Evolutionary conservation across 2,888 invertebrate species (phyloP).

Genomic region (Mesochorus sp.): DNA sequence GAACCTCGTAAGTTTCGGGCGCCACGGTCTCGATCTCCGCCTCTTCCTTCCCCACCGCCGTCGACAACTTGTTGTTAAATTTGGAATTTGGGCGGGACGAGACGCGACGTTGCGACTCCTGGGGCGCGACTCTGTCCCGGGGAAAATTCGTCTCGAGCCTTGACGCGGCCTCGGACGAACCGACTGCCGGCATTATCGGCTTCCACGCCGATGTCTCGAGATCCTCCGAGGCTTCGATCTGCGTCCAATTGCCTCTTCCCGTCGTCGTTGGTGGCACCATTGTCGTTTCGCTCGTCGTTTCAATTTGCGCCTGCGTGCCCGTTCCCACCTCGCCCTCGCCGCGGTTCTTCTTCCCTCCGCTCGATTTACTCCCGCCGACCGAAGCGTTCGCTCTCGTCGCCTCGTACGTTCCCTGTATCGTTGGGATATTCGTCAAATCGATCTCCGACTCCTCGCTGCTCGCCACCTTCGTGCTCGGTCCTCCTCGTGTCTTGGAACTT

Average conservation of each 20-base stretch:
- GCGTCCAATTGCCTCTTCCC: too few relatives aligned
- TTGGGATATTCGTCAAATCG: slow-evolving; percentile 78
- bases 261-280: slow-evolving; percentile 31
- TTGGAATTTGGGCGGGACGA: slow-evolving; percentile 77
- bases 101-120: slow-evolving; percentile 74
- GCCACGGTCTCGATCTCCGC: slow-evolving; percentile 76
- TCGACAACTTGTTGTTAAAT: slow-evolving; percentile 75
- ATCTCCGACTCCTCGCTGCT: slow-evolving; percentile 75
- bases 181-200: slow-evolving; percentile 77
- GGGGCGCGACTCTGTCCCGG: slow-evolving; percentile 74
- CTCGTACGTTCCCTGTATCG: slow-evolving; percentile 79
- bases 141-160: slow-evolving; percentile 76
- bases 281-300: too few relatives aligned
- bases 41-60: slow-evolving; percentile 57
- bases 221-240: too few relatives aligned
- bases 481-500: slow-evolving; percentile 70
- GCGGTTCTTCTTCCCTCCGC: slow-evolving; percentile 53
- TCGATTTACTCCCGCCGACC: slow-evolving; percentile 46
- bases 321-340: too few relatives aligned
- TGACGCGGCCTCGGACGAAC: slow-evolving; percentile 69
- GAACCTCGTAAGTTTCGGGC: slow-evolving; percentile 75
- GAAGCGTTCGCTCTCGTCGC: slow-evolving; percentile 75
- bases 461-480: slow-evolving; percentile 71
- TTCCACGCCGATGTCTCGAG: slow-evolving; percentile 80
- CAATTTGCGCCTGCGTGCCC: too few relatives aligned